These are phyloP conservation scores for Cacatua alba DNA, from an alignment of 2,113 vertebrate genomes.

Conservation along the genomic window DNA sequence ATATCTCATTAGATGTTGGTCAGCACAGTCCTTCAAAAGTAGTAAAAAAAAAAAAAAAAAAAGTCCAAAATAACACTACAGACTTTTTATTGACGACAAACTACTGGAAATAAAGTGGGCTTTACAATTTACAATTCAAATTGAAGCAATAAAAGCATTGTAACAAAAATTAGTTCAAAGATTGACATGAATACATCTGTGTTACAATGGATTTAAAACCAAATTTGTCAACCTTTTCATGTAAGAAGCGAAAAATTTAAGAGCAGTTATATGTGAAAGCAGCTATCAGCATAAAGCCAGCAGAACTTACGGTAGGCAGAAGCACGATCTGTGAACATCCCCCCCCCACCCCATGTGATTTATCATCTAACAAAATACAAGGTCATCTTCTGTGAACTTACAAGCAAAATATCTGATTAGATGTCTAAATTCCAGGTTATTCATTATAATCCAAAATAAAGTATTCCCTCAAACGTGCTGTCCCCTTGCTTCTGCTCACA, in stretches of 20 bases:
- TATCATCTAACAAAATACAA: not conserved
- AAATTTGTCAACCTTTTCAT: not conserved
- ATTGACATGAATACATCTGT: not conserved
- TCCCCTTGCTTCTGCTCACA: not conserved
- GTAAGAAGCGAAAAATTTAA: not conserved
- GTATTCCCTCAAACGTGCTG: not conserved
- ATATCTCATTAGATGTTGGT: not conserved
- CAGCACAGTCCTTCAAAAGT: not conserved
- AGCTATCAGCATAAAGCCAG: not conserved
- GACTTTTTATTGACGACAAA: not conserved
- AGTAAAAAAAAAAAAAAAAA: not conserved
- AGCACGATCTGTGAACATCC: not conserved
- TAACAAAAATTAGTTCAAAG: not conserved
- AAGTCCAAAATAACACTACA: not conserved
- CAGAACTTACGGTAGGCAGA: not conserved
- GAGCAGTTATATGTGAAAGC: not conserved
- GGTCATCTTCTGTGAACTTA: not conserved
- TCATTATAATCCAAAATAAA: not conserved
- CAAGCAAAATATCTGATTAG: not conserved
- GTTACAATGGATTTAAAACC: not conserved
- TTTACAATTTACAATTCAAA: not conserved
- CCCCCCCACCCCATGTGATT: accelerated
- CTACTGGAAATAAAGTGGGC: not conserved
- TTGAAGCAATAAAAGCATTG: not conserved
- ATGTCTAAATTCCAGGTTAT: not conserved